phyloP scores from a whole-genome alignment of 2,888 invertebrate genomes.

The Synanthedon myopaeformis region DNA sequence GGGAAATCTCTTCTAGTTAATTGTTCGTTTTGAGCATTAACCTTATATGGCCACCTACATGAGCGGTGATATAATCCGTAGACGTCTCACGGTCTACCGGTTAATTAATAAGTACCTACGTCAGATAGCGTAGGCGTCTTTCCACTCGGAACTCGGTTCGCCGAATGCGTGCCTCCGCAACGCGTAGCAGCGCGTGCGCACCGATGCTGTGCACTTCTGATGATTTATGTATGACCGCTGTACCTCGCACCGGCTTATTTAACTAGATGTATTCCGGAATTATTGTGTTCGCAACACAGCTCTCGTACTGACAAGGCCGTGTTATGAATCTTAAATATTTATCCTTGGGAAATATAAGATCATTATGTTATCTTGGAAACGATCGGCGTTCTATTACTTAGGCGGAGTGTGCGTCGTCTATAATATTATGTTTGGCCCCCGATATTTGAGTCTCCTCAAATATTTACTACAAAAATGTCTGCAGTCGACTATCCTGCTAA shows the following conservation, averaged over 20 bases:
- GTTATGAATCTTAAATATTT: constrained; percentile 30
- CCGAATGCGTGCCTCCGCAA: constrained; percentile 1
- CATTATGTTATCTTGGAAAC: constrained; percentile 1
- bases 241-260: constrained; percentile 43
- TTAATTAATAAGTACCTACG: constrained; percentile 14
- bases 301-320: constrained; percentile 37
- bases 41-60: constrained; percentile 68
- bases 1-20: constrained; percentile 38
- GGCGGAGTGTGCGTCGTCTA: no score
- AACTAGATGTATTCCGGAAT: constrained; percentile 60
- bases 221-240: constrained; percentile 60
- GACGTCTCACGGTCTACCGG: constrained; percentile 32
- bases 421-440: no score
- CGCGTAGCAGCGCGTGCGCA: constrained; percentile 26
- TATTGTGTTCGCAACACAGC: constrained; percentile 46
- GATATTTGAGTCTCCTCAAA: no score
- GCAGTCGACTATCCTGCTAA: no score
- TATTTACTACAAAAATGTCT: no score
- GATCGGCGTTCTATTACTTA: no score
- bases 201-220: constrained; percentile 27
- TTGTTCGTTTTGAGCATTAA: constrained; percentile 51
- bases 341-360: background rate
- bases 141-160: constrained; percentile 19
- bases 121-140: constrained; percentile 52
- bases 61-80: constrained; percentile 61